These are phyloP conservation scores for Bembecia ichneumoniformis DNA, from an alignment of 2,888 invertebrate species.

Conservation along the genomic window DNA sequence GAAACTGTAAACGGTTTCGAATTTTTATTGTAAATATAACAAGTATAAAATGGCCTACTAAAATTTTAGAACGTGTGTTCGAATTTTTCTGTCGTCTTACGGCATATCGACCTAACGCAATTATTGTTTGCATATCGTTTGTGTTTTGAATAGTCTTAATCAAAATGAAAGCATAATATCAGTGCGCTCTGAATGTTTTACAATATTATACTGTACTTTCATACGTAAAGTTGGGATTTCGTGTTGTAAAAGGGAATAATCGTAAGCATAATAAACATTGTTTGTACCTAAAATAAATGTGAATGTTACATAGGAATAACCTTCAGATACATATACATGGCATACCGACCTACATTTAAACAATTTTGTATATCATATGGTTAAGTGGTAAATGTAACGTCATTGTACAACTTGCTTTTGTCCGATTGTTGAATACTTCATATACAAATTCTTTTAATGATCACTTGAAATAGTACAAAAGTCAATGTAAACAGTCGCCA, in stretches of 20 bases:
- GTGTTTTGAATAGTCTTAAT: slow-evolving; percentile 1
- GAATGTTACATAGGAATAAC: slow-evolving; percentile 40
- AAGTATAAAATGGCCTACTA: slow-evolving; percentile 65
- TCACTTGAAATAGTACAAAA: slow-evolving; percentile 44
- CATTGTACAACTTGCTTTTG: slow-evolving; percentile 42
- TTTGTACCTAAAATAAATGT: slow-evolving; percentile 44
- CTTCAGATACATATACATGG: slow-evolving; percentile 25
- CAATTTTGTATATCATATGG: slow-evolving; percentile 27
- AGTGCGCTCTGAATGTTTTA: slow-evolving; percentile 2
- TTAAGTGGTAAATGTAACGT: slow-evolving; percentile 17
- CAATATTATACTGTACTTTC: slow-evolving; percentile 18
- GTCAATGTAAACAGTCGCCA: slow-evolving; percentile 23
- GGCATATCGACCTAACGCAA: slow-evolving; percentile 32
- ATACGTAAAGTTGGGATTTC: slow-evolving; percentile 28
- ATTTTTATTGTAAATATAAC: slow-evolving; percentile 67
- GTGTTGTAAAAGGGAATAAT: slow-evolving; percentile 14
- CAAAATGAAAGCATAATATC: slow-evolving; percentile 4
- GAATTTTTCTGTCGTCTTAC: slow-evolving; percentile 49
- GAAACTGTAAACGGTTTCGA: slow-evolving; percentile 60
- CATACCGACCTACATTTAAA: slow-evolving; percentile 16
- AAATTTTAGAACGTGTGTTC: slow-evolving; percentile 56
- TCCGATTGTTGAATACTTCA: slow-evolving; percentile 21
- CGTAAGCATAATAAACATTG: slow-evolving; percentile 24
- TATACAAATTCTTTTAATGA: slow-evolving; percentile 15
- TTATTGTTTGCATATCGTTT: slow-evolving; percentile 31